Percentiles rank a stretch among this genome's conserved stretches.
Evolutionary conservation across 2,888 invertebrate genomes (phyloP).

Genomic region (Drosophila buzzatii): DNA sequence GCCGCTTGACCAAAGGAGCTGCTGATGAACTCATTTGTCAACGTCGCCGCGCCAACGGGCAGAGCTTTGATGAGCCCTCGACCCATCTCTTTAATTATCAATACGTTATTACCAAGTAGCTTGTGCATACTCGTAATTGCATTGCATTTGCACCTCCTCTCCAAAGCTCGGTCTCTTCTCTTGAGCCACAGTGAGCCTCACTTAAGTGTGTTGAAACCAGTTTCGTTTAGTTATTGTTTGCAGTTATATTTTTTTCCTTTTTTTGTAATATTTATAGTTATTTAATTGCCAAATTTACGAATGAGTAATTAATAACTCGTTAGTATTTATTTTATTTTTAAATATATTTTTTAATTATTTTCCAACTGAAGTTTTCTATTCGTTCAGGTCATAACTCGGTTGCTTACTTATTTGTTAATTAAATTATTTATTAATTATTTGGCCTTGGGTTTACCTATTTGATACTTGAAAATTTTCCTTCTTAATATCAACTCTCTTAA

Average conservation of each 20-base stretch:
- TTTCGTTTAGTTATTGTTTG: background rate
- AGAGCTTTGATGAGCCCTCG: conserved; percentile 48
- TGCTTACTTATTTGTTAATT: no score
- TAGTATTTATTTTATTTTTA: background rate
- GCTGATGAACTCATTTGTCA: conserved; percentile 80
- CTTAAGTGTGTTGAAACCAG: background rate
- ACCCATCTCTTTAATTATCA: conserved; percentile 74
- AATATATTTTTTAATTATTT: no score
- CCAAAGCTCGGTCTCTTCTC: background rate
- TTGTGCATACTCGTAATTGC: conserved; percentile 66
- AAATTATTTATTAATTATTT: background rate
- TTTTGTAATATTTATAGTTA: background rate
- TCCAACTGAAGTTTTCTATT: no score
- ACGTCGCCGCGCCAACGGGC: conserved; percentile 46
- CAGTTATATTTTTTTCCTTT: background rate
- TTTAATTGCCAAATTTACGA: background rate
- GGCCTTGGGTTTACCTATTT: background rate
- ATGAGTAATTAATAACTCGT: background rate
- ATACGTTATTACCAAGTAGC: conserved; percentile 64
- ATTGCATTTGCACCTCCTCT: conserved; percentile 40
- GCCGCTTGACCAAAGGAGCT: conserved; percentile 49
- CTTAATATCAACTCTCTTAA: background rate
- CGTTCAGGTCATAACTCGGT: no score
- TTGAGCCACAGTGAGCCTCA: conserved; percentile 44
- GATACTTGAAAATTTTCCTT: background rate